These are phyloP conservation scores for Henricia sp. DNA, from an alignment of 53 echinoderm and acorn worm species.

Conservation along the genomic window DNA sequence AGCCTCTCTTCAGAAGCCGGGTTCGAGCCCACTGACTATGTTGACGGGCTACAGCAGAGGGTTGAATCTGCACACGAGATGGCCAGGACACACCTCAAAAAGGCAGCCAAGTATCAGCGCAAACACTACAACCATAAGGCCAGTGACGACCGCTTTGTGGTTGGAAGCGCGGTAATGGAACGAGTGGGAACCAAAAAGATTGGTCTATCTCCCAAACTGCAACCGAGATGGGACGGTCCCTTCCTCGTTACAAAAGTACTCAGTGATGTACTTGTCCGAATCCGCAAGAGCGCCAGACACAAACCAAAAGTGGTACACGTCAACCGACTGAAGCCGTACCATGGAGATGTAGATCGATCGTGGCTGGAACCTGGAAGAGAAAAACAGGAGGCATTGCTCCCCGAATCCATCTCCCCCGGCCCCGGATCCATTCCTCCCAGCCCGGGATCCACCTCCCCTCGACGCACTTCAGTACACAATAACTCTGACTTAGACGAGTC, in stretches of 20 bases:
- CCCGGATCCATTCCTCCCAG: background rate
- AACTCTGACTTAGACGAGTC: no score
- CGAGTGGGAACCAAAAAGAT: background rate
- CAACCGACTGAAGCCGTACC: slow-evolving; percentile 20
- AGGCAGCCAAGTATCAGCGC: slow-evolving; percentile 23
- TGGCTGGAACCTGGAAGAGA: slow-evolving; percentile 3
- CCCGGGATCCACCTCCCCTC: no score
- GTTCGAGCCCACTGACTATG: background rate
- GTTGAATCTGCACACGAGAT: slow-evolving; percentile 14
- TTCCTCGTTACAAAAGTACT: slow-evolving; percentile 1
- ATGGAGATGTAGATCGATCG: slow-evolving; percentile 1
- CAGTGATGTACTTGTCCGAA: slow-evolving; percentile 8
- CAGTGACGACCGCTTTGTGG: background rate
- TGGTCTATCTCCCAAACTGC: slow-evolving; percentile 20
- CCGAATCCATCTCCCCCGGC: background rate
- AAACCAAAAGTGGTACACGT: slow-evolving; percentile 26
- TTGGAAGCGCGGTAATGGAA: background rate
- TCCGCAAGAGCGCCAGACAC: slow-evolving; percentile 19
- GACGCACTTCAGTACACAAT: no score
- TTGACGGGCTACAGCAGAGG: background rate
- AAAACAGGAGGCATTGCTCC: background rate
- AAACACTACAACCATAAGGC: background rate
- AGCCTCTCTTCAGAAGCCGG: background rate
- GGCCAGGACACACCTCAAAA: slow-evolving; percentile 8
- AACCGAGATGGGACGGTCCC: slow-evolving; percentile 6